Base-by-base conservation (phyloP, 1,140 invertebrate genomes). In the Panagrolaimus sp. region DNA sequence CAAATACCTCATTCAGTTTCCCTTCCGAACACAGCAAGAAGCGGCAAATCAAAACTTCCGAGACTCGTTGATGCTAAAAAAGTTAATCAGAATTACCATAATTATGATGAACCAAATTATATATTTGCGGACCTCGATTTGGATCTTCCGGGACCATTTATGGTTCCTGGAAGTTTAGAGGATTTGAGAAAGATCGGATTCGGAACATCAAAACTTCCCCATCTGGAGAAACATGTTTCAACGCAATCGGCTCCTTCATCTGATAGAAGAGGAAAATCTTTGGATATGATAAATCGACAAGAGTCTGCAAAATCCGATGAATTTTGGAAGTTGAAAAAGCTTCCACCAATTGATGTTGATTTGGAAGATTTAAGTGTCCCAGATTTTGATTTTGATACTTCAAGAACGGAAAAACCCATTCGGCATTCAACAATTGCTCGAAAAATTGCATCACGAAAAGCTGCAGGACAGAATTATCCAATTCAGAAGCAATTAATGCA, bases 361-460 rank as follows among this genome's bases (percentile, higher is more conserved):
- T 28, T 58, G 1, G 52, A 58, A 21, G 28, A 24, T 58, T 26
- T 28, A 1, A 24, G 10, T 58, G 1, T 26, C 12, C 52, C 52
- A 12, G 52, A 58, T 12, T 21, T 58, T 28, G 52, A 58, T 17
- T 1, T 58, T 28, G 52, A 58, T 28, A 58, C 52, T 3, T 26
- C 21, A 8, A 58, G 21, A 26, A 21, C 28, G 10, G 52, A 58
- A 21, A 58, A 21, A 58, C 17, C 52, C 0, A 12, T 12, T 26
- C 21, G 28, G 8, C 52, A 58, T 10, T 58, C 52, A 58, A 58
- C 52, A 4, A 58, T 58, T 21, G 52, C 52, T 17, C 52, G 52
- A 21, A 58, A 58, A 58, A 58, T 58, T 24, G 52, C 52, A 4
- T 58, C 52, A 12, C 52, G 52, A 58, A 58, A 58, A 58, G 52